These are phyloP conservation scores for Bombus sibiricus DNA, from an alignment of 1,140 invertebrate species.

Conservation along the genomic window DNA sequence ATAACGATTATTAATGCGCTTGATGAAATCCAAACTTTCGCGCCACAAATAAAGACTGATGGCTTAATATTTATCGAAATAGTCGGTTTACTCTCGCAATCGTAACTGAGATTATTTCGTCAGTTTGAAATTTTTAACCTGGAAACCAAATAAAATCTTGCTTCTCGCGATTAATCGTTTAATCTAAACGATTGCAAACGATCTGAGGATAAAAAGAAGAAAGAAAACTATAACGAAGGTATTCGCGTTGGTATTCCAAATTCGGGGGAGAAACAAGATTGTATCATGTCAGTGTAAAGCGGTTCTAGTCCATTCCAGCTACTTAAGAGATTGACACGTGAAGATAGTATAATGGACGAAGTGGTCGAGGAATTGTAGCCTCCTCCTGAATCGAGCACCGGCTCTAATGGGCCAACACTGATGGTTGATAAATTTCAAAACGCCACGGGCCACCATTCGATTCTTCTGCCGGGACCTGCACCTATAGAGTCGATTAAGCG, in stretches of 20 bases:
- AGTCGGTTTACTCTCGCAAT: not conserved
- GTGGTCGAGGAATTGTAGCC: slow-evolving; percentile 46
- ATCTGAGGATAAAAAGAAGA: not conserved
- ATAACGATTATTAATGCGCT: not conserved
- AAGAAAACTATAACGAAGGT: not conserved
- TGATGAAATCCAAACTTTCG: not conserved
- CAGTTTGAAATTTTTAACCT: not conserved
- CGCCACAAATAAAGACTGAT: not conserved
- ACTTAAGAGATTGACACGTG: slow-evolving; percentile 70
- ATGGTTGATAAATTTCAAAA: slow-evolving; percentile 69
- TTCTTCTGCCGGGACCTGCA: slow-evolving; percentile 53
- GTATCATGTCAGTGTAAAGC: slow-evolving; percentile 58
- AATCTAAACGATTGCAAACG: not conserved
- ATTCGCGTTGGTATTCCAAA: slow-evolving; percentile 45
- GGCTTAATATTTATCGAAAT: not conserved
- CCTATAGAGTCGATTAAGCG: slow-evolving; percentile 57
- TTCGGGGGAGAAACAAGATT: slow-evolving; percentile 51
- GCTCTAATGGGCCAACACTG: slow-evolving; percentile 69
- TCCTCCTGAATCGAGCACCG: slow-evolving; percentile 44
- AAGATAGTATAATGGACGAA: slow-evolving; percentile 68
- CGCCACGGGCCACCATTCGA: slow-evolving; percentile 57
- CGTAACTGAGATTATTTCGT: not conserved
- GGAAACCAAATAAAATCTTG: not conserved
- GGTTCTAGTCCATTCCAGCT: slow-evolving; percentile 64
- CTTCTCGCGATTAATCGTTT: not conserved